A percentile compares a stretch with the other conserved stretches of the same genome.
These are phyloP conservation scores for Xestobium rufovillosum DNA, from an alignment of 2,888 invertebrate genomes.

Conservation along the genomic window DNA sequence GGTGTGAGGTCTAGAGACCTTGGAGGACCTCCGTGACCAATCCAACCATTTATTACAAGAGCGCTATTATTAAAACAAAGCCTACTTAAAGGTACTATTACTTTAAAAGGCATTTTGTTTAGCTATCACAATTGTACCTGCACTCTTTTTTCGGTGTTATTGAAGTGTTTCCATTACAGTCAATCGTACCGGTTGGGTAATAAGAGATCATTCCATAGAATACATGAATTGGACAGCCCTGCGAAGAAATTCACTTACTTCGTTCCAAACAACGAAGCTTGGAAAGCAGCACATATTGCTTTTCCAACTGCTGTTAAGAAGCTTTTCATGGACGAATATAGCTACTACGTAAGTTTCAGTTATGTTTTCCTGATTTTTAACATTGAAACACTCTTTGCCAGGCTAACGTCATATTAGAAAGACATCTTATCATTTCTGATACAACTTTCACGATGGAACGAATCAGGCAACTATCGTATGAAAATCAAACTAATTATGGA, in stretches of 20 bases:
- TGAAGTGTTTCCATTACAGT: conserved; percentile 46
- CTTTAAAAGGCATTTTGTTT: no score
- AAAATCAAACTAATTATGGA: conserved; percentile 40
- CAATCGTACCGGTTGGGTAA: conserved; percentile 70
- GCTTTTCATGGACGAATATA: conserved; percentile 71
- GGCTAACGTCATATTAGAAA: conserved; percentile 76
- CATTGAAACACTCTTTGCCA: conserved; percentile 34
- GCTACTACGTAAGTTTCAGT: conserved; percentile 62
- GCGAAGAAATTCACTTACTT: conserved; percentile 83
- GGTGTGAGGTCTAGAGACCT: no score
- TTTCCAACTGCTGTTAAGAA: conserved; percentile 79
- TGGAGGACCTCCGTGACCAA: no score
- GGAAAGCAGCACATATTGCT: conserved; percentile 67
- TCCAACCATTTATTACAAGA: no score
- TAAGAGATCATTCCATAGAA: conserved; percentile 69
- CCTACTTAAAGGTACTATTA: no score
- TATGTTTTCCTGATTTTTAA: conserved; percentile 7
- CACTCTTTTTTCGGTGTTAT: neutral
- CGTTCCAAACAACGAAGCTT: conserved; percentile 84
- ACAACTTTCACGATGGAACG: conserved; percentile 74
- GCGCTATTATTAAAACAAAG: no score
- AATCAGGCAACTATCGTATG: conserved; percentile 61
- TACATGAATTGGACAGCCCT: no score
- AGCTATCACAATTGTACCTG: no score
- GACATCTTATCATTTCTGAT: conserved; percentile 78